These are phyloP conservation scores for Tarsius wallacei DNA, from an alignment of 2,797 vertebrate genomes.

Conservation along the genomic window DNA sequence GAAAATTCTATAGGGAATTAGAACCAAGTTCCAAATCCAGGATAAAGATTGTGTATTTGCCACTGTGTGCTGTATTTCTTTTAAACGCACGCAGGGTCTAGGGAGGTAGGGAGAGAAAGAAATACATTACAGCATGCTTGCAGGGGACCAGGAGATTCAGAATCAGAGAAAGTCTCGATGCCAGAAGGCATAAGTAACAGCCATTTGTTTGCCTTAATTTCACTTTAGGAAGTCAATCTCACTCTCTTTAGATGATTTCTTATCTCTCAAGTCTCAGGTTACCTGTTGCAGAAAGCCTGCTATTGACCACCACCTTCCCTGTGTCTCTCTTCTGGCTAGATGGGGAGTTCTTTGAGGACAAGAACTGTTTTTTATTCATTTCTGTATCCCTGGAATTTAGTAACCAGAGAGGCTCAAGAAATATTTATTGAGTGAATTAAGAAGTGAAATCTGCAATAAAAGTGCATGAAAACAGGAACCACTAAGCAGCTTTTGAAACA, in stretches of 20 bases:
- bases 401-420: background rate
- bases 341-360: background rate
- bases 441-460: background rate
- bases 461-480: background rate
- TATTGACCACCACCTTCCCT: background rate
- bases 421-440: constrained; percentile 11
- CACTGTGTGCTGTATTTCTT: background rate
- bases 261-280: background rate
- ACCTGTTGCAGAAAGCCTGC: background rate
- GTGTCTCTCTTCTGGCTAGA: background rate
- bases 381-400: background rate
- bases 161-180: background rate
- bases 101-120: background rate
- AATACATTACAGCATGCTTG: background rate
- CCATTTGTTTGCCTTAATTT: background rate
- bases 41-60: background rate
- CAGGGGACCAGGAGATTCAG: background rate
- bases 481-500: background rate
- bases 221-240: background rate
- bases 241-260: background rate
- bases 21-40: background rate
- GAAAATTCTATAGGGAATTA: background rate
- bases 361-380: background rate
- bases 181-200: background rate
- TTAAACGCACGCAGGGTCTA: background rate